phyloP scores from a whole-genome alignment of 2,888 invertebrate genomes.

The Lepetodrilus schrolli region DNA sequence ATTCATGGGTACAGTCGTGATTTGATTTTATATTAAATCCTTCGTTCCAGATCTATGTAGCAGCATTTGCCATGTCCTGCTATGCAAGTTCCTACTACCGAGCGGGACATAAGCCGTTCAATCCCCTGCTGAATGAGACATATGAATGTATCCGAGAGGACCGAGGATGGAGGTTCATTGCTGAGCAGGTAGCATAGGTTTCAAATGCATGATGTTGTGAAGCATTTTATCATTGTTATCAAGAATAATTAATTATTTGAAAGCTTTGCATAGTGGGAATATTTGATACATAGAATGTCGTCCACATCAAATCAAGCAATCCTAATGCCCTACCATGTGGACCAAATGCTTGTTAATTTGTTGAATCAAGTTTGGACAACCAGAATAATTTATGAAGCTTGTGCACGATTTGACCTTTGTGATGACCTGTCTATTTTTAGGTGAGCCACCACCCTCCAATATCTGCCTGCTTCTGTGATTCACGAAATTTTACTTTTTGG shows the following conservation, averaged over 20 bases:
- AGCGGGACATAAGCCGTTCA: constrained; percentile 89
- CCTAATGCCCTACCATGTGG: too few species aligned
- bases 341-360: too few species aligned
- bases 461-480: constrained; percentile 87
- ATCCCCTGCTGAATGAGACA: constrained; percentile 88
- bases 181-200: constrained; percentile 81
- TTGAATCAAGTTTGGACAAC: too few species aligned
- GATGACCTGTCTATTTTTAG: too few species aligned
- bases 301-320: not conserved
- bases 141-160: constrained; percentile 87
- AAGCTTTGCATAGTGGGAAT: not conserved
- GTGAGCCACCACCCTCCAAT: constrained; percentile 91
- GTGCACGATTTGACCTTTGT: too few species aligned
- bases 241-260: not conserved
- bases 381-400: too few species aligned
- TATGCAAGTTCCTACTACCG: constrained; percentile 84
- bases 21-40: not conserved
- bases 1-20: not conserved
- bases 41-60: constrained; percentile 78
- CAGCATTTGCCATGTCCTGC: constrained; percentile 87
- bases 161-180: constrained; percentile 85
- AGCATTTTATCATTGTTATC: not conserved
- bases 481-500: constrained; percentile 85
- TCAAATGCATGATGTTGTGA: not conserved
- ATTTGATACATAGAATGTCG: not conserved